Conservation (phyloP, 2,888 invertebrate genomes). For the Caradrina kadenii region DNA sequence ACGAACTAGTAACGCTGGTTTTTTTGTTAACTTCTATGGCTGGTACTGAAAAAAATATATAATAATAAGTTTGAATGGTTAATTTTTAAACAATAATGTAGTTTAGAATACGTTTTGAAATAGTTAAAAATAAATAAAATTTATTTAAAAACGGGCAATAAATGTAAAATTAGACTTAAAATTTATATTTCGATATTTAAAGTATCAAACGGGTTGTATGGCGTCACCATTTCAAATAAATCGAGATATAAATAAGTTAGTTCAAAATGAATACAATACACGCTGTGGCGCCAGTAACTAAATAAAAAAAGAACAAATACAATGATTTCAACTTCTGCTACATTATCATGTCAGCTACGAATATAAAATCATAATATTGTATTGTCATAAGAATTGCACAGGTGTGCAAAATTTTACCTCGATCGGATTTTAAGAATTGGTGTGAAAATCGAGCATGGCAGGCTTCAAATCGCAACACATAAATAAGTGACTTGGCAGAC, state of each 20-base stretch:
- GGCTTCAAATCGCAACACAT: too few species aligned
- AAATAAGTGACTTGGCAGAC: too few species aligned
- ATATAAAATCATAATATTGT: slow-evolving; percentile 19
- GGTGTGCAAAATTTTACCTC: slow-evolving; percentile 5
- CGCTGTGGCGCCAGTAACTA: neutral
- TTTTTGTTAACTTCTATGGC: too few species aligned
- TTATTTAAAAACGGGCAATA: neutral
- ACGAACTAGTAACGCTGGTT: too few species aligned
- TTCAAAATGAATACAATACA: neutral
- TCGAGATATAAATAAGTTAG: neutral
- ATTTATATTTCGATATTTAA: neutral
- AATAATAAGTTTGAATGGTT: neutral
- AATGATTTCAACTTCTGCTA: neutral
- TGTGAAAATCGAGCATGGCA: neutral
- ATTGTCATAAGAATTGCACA: slow-evolving; percentile 15
- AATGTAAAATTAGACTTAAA: neutral
- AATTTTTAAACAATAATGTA: neutral
- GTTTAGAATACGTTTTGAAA: slow-evolving; percentile 14
- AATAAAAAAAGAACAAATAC: neutral
- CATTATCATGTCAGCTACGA: too few species aligned
- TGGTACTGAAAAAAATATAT: too few species aligned
- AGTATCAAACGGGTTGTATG: neutral
- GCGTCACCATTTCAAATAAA: neutral
- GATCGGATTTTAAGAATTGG: neutral
- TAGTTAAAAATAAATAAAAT: neutral